These are phyloP conservation scores for Meghimatium bilineatum DNA, from an alignment of 2,888 invertebrate genomes.

Conservation along the genomic window DNA sequence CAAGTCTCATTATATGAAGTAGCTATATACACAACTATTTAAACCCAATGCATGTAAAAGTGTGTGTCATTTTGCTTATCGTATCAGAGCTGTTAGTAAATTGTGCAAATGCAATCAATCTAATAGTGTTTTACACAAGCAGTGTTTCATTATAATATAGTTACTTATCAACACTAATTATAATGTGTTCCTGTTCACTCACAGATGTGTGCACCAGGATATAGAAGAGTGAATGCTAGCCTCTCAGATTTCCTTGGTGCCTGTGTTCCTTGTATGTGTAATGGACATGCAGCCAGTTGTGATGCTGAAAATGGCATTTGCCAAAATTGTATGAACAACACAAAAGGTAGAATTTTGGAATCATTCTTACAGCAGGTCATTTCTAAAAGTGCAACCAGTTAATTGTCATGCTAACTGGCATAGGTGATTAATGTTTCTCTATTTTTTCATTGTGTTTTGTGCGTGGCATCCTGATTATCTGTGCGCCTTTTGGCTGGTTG, in stretches of 20 bases:
- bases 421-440: too few species aligned
- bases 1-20: too few species aligned
- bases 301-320: constrained; percentile 85
- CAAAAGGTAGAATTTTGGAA: constrained; percentile 45
- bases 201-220: constrained; percentile 84
- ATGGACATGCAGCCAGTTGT: constrained; percentile 89
- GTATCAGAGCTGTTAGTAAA: too few species aligned
- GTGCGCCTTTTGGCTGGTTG: too few species aligned
- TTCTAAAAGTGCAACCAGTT: too few species aligned
- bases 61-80: too few species aligned
- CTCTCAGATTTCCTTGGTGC: constrained; percentile 79
- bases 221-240: constrained; percentile 80
- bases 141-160: not conserved
- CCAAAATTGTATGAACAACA: constrained; percentile 74
- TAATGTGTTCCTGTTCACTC: not conserved
- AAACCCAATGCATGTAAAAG: too few species aligned
- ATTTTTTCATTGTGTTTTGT: too few species aligned
- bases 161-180: not conserved
- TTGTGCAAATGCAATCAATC: not conserved
- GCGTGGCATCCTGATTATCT: too few species aligned
- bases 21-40: too few species aligned
- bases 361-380: too few species aligned
- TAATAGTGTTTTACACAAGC: not conserved
- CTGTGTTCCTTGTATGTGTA: constrained; percentile 90
- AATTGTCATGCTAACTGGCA: too few species aligned